Base-by-base conservation (phyloP, 2,888 invertebrate species). In the Lutraria lutraria region DNA sequence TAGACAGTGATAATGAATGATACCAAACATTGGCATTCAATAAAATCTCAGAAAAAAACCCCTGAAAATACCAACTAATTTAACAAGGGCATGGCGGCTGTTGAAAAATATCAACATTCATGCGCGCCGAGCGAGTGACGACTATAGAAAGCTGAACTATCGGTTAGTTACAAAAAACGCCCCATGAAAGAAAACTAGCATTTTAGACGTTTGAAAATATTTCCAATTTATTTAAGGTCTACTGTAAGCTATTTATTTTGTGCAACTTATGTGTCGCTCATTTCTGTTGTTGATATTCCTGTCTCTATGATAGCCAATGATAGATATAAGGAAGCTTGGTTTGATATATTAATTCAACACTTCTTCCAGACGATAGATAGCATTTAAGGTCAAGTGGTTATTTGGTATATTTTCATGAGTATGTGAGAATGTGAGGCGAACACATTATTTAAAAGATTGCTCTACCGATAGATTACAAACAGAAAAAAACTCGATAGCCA, bases 301-400 rank as follows among this genome's bases (percentile, higher is more conserved):
- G 63, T 25, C 63, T 25, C 25, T 25, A n/a, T 21, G 63, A 68
- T 25, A n/a, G 63, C 25, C 4, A 10, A n/a, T 68, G 25, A 25
- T n/a, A 25, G 25, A 68, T 68, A n/a, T 68, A 25, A 68, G 63
- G 63, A n/a, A 68, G 25, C 63, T 68, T n/a, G 63, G 25, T 25
- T 25, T 25, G 25, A 68, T 25, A 10, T 25, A 68, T 68, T 25
- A 68, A 68, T 68, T 68, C 63, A 68, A 68, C 63, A 68, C 25
- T 68, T n/a, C n/a, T n/a, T 68, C 63, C 63, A 68, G 63, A 68
- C 25, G 63, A 68, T 25, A 68, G 25, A 68, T 68, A 25, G 25
- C 63, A 68, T n/a, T 68, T 25, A 13, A 68, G 25, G 63, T 21
- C 63, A 68, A 68, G 25, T 25, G 25, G 63, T 68, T 10, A 25